Evolutionary conservation across 2,113 vertebrate genomes (phyloP).

Genomic region (Barnardius zonarius): DNA sequence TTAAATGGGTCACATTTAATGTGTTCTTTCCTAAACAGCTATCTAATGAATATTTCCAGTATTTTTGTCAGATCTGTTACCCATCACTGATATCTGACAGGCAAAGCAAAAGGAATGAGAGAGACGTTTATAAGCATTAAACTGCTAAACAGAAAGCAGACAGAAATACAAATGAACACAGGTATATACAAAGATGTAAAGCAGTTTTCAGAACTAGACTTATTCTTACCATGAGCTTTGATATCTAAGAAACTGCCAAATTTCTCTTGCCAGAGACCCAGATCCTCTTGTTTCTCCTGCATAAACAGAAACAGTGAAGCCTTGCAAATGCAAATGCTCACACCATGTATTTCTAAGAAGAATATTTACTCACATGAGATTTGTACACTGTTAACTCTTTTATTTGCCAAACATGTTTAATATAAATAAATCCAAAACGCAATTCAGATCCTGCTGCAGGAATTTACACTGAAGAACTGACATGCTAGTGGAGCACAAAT

Average conservation of each 20-base stretch:
- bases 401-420: not conserved
- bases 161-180: not conserved
- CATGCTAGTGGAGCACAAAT: not conserved
- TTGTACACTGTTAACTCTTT: not conserved
- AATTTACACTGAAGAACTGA: not conserved
- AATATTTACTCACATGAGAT: not conserved
- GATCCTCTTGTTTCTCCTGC: slow-evolving; percentile 71
- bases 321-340: not conserved
- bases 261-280: slow-evolving; percentile 82
- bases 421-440: not conserved
- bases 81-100: not conserved
- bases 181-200: slow-evolving; percentile 10
- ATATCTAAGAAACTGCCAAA: slow-evolving; percentile 85
- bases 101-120: rapidly evolving
- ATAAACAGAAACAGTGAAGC: slow-evolving; percentile 10
- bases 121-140: not conserved
- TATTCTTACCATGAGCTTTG: slow-evolving; percentile 83
- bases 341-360: not conserved
- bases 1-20: not conserved
- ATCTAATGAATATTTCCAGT: not conserved
- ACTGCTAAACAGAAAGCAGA: not conserved
- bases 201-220: not conserved
- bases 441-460: not conserved
- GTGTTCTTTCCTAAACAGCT: not conserved
- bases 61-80: not conserved